Evolutionary conservation across 2,113 vertebrate species (phyloP).

Genomic region (Pongo abelii): DNA sequence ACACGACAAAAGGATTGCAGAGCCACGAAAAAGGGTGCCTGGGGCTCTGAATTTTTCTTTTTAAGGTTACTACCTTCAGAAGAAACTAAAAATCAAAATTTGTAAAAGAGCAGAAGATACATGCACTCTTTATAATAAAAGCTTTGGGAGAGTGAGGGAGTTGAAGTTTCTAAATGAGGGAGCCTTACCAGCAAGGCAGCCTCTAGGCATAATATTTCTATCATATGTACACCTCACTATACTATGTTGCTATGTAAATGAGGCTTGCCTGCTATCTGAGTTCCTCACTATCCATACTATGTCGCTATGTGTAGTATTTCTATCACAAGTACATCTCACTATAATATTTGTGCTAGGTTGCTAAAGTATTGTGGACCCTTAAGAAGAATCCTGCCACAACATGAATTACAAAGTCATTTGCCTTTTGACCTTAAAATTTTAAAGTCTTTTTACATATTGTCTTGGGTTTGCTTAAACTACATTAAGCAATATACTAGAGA

Average conservation of each 20-base stretch:
- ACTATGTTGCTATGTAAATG: not conserved
- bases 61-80: not conserved
- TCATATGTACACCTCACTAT: not conserved
- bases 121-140: not conserved
- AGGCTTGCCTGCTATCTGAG: not conserved
- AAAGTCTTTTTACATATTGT: not conserved
- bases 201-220: not conserved
- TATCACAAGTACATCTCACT: not conserved
- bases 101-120: not conserved
- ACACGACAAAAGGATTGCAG: not conserved
- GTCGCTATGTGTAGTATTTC: not conserved
- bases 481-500: not conserved
- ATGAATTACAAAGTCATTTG: not conserved
- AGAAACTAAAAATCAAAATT: not conserved
- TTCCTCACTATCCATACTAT: not conserved
- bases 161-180: not conserved
- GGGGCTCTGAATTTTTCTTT: not conserved
- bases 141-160: not conserved
- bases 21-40: not conserved
- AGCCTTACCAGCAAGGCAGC: not conserved
- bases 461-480: not conserved
- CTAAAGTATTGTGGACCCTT: not conserved
- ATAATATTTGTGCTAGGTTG: too few species aligned
- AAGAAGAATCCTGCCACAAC: not conserved
- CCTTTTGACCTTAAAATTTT: conserved; percentile 7